Evolutionary conservation across 2,113 vertebrate genomes (phyloP), one percentile per base, ranked within the genome.

Genomic region (Zosterops borbonicus): DNA sequence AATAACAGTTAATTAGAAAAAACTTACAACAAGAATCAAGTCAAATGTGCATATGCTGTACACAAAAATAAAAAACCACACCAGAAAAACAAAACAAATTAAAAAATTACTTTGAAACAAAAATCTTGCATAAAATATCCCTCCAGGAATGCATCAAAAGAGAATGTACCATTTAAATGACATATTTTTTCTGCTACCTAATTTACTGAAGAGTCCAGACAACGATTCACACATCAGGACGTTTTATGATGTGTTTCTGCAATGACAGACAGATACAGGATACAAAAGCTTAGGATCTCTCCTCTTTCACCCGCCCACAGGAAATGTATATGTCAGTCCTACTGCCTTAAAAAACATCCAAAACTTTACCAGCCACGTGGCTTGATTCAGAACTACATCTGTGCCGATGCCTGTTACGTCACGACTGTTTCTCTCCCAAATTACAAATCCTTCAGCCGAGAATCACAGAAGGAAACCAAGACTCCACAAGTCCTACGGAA

Each of bases 141-240:
- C n/a, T 68, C 49, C 44, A 94, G 76, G 41, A 94, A 59, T 12
- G 65, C 15, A 78, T 73, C 67, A 73, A 84, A 82, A 58, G 53
- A 91, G 39, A 74, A 73, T 55, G 67, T 28, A 64, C 29, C 73
- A 91, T 82, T 94, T 86, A 81, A 92, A 75, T 79, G 52, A 62
- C 31, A 68, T 84, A 56, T 39, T 84, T 90, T 90, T 91, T 90
- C 80, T 94, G 76, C 82, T 92, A 82, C 76, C 93, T 46, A 79
- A 76, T 55, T n/a, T 87, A 89, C 41, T 27, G 70, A 89, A 90
- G 67, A 89, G 25, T 81, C 86, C 74, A 95, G 84, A 77, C 81
- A 85, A 92, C 2, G 9, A 63, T 68, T 78, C 58, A 71, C 55
- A 79, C 27, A 25, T 9, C 15, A 4, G 4, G 2, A 0, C 5